Conservation (phyloP, 1,140 invertebrate species). For the Brachionus angularis region DNA sequence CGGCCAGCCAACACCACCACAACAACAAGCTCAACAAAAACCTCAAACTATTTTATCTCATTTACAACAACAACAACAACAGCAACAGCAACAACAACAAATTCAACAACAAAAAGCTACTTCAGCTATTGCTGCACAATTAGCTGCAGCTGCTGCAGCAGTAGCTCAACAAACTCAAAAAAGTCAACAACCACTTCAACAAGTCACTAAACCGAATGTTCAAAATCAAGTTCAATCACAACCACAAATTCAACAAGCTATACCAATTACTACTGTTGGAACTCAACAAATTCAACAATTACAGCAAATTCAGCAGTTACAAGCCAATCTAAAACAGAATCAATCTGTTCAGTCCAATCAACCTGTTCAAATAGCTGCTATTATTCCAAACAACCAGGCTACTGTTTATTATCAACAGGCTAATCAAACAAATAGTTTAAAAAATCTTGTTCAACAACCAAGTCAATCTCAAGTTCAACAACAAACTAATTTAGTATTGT, state of each 20-base stretch:
- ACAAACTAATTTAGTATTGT: too few species aligned
- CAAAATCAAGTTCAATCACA: constrained; percentile 23
- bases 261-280: background rate
- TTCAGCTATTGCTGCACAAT: constrained; percentile 10
- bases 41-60: constrained; percentile 21
- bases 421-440: too few species aligned
- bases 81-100: too few species aligned
- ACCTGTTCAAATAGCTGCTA: background rate
- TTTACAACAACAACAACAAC: constrained; percentile 26
- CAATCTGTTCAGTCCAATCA: background rate
- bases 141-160: constrained; percentile 34
- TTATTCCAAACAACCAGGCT: too few species aligned
- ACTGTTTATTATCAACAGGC: too few species aligned
- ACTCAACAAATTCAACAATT: too few species aligned
- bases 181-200: background rate
- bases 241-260: constrained; percentile 9
- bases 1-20: background rate
- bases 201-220: constrained; percentile 4
- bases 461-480: background rate
- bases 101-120: constrained; percentile 8
- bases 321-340: too few species aligned
- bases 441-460: too few species aligned
- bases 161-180: constrained; percentile 10
- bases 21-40: background rate
- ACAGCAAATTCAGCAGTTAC: too few species aligned